These are phyloP conservation scores for Procambarus virginalis DNA, from an alignment of 1,140 invertebrate species.

Conservation along the genomic window DNA sequence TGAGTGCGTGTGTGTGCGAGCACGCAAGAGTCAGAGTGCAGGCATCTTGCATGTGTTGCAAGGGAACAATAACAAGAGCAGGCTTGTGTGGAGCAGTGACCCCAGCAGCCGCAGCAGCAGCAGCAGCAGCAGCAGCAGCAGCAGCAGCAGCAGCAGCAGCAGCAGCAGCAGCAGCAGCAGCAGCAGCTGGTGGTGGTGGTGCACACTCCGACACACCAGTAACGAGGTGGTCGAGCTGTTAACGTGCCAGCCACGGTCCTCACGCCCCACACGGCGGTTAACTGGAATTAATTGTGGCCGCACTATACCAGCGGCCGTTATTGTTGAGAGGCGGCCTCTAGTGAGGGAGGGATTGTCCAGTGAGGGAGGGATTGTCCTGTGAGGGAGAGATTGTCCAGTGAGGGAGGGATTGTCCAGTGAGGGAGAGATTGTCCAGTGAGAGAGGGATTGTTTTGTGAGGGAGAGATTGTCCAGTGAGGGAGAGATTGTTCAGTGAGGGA, in stretches of 20 bases:
- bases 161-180: not conserved
- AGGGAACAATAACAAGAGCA: not conserved
- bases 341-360: not conserved
- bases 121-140: not conserved
- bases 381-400: not conserved
- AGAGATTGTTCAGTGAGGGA: no score
- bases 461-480: no score
- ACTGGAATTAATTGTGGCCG: conserved; percentile 1
- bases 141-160: not conserved
- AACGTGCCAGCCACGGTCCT: not conserved
- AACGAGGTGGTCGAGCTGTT: not conserved
- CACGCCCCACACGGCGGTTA: not conserved
- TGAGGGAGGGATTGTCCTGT: not conserved
- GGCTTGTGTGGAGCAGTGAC: not conserved
- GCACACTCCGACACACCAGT: not conserved
- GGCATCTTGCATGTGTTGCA: no score
- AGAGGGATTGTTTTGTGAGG: no score
- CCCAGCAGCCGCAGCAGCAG: not conserved
- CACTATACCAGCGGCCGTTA: not conserved
- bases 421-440: not conserved
- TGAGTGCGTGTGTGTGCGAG: no score
- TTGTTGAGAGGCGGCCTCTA: not conserved
- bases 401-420: not conserved
- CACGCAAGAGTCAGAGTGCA: no score
- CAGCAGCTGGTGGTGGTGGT: not conserved